These are phyloP conservation scores for Dipodomys ordii DNA, from an alignment of 2,113 vertebrate genomes.

Conservation along the genomic window DNA sequence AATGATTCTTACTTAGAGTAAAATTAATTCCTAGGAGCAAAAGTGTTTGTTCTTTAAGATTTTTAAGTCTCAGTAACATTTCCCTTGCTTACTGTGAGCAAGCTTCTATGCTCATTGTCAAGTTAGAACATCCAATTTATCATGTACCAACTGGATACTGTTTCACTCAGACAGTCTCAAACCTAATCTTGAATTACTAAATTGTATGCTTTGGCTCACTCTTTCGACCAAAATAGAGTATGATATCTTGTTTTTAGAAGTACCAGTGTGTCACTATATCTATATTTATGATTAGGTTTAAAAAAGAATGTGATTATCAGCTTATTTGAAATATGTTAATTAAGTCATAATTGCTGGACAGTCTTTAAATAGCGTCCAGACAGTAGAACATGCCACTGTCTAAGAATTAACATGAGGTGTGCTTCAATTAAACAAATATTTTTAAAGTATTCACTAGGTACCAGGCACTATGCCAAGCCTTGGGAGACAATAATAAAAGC, in stretches of 20 bases:
- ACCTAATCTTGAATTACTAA: conserved; percentile 52
- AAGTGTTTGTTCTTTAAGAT: background rate
- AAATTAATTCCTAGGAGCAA: background rate
- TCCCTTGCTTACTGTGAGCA: background rate
- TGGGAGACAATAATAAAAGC: conserved; percentile 23
- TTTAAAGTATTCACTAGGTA: conserved; percentile 40
- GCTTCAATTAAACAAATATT: conserved; percentile 60
- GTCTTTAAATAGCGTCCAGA: conserved; percentile 68
- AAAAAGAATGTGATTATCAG: conserved; percentile 51
- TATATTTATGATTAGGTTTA: conserved; percentile 60
- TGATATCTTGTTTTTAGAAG: conserved; percentile 68
- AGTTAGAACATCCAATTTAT: background rate
- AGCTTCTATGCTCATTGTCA: background rate
- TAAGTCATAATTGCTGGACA: conserved; percentile 26
- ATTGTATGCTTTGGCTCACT: conserved; percentile 35
- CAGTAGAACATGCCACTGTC: conserved; percentile 39
- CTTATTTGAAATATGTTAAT: conserved; percentile 44
- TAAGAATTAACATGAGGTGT: conserved; percentile 47
- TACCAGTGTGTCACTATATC: conserved; percentile 65
- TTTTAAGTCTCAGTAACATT: background rate
- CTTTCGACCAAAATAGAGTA: conserved; percentile 62
- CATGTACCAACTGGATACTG: background rate
- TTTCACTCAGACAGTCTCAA: conserved; percentile 18
- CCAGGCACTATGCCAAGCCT: conserved; percentile 26
- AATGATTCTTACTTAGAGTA: background rate